A percentile compares a stretch with the other conserved stretches of the same genome.
These are phyloP conservation scores for Gallinago jamesoni DNA, from an alignment of 2,113 vertebrate species.

Conservation along the genomic window DNA sequence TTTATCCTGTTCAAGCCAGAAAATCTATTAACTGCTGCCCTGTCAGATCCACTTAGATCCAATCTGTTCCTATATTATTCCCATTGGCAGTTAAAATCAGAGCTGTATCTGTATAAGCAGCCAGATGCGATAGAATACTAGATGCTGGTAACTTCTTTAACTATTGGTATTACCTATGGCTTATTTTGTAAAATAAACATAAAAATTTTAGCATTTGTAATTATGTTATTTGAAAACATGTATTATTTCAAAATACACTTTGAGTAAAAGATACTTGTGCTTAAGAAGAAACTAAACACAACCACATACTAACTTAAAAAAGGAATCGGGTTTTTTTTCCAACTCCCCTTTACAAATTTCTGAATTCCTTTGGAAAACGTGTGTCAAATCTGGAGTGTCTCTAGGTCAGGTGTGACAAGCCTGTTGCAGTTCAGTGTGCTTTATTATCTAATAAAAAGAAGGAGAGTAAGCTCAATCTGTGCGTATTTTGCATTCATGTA, in stretches of 20 bases:
- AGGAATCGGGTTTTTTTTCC: background rate
- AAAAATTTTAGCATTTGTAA: background rate
- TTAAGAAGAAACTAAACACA: background rate
- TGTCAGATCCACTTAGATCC: background rate
- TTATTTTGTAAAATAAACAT: background rate
- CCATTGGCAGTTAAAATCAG: background rate
- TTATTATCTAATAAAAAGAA: background rate
- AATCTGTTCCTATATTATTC: background rate
- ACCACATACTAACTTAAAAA: background rate
- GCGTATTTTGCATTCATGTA: background rate
- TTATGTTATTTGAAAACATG: background rate
- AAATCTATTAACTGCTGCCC: background rate
- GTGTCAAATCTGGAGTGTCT: background rate
- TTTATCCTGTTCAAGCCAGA: background rate
- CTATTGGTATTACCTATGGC: background rate
- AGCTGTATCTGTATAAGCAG: background rate
- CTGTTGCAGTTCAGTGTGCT: background rate
- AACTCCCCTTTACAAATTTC: background rate
- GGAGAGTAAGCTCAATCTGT: background rate
- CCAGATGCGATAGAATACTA: background rate
- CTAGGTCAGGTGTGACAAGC: background rate
- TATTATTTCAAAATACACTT: background rate
- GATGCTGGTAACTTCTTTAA: background rate
- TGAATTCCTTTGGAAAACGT: background rate
- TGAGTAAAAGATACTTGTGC: background rate